A percentile compares a stretch with the other conserved stretches of the same genome.
These are phyloP conservation scores for Scaptomyza graminum DNA, from an alignment of 1,140 invertebrate genomes.

Conservation along the genomic window DNA sequence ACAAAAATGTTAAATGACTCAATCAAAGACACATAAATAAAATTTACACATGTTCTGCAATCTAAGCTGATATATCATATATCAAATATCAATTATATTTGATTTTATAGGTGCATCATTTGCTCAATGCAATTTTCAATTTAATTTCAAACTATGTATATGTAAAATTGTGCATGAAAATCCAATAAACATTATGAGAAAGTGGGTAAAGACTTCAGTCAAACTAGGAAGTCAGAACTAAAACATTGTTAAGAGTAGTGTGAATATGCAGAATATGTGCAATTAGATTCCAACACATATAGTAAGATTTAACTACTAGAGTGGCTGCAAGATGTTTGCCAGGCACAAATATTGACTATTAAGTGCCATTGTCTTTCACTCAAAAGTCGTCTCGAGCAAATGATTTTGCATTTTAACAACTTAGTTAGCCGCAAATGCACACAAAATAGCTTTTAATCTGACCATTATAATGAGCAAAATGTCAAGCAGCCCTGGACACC, in stretches of 20 bases:
- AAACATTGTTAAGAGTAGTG: too few species aligned
- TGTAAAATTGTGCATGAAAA: constrained; percentile 60
- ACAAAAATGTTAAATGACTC: constrained; percentile 26
- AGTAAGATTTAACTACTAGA: background rate
- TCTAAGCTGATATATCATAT: too few species aligned
- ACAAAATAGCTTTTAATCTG: constrained; percentile 63
- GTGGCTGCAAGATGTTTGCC: constrained; percentile 37
- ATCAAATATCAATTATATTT: constrained; percentile 38
- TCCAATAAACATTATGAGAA: constrained; percentile 59
- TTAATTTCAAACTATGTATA: constrained; percentile 47
- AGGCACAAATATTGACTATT: constrained; percentile 45
- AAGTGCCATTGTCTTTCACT: constrained; percentile 46
- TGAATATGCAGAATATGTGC: constrained; percentile 4
- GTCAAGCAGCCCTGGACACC: constrained; percentile 14
- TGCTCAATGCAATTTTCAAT: constrained; percentile 47
- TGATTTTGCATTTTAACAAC: constrained; percentile 62
- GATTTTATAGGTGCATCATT: constrained; percentile 26
- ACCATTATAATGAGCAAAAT: constrained; percentile 57
- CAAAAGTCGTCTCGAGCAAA: constrained; percentile 41
- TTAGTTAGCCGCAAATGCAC: constrained; percentile 60
- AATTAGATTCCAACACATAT: too few species aligned
- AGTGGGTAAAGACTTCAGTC: constrained; percentile 50
- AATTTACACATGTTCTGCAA: too few species aligned
- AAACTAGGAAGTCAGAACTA: too few species aligned
- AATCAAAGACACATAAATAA: constrained; percentile 23